Evolutionary conservation across 2,797 vertebrate genomes (phyloP).

Genomic region (Cyclopterus lumpus): DNA sequence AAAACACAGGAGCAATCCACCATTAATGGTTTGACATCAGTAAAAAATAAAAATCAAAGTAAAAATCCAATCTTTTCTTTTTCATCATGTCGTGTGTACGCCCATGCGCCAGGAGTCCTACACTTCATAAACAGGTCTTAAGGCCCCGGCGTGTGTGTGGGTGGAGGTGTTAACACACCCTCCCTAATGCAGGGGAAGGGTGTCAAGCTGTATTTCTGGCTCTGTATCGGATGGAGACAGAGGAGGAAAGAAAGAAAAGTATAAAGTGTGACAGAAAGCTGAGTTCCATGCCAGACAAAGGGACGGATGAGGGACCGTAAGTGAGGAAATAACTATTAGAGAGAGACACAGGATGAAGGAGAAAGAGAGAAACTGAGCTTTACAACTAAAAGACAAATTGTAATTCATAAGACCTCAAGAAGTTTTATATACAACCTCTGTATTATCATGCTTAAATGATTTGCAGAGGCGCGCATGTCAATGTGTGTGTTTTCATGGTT

Average conservation of each 20-base stretch:
- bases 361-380: conserved; percentile 54
- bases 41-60: no score
- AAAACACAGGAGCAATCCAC: conserved; percentile 21
- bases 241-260: conserved; percentile 5
- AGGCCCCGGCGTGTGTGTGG: conserved; percentile 38
- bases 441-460: conserved; percentile 56
- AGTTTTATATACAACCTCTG: conserved; percentile 69
- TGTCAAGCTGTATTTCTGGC: conserved; percentile 53
- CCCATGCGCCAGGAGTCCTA: conserved; percentile 32
- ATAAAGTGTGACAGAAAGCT: conserved; percentile 1
- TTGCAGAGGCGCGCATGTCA: conserved; percentile 46
- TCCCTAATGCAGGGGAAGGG: conserved; percentile 43
- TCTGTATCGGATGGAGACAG: conserved; percentile 16
- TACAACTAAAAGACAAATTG: conserved; percentile 71
- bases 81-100: not conserved
- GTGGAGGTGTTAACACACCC: conserved; percentile 67
- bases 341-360: not conserved
- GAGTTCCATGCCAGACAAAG: conserved; percentile 13
- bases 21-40: conserved; percentile 51
- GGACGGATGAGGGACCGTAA: conserved; percentile 33
- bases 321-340: not conserved
- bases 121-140: conserved; percentile 62
- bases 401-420: conserved; percentile 79
- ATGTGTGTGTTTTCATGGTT: conserved; percentile 66
- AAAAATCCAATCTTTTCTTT: conserved; percentile 10